Conservation (phyloP, 2,797 vertebrate genomes). For the Natrix natrix region DNA sequence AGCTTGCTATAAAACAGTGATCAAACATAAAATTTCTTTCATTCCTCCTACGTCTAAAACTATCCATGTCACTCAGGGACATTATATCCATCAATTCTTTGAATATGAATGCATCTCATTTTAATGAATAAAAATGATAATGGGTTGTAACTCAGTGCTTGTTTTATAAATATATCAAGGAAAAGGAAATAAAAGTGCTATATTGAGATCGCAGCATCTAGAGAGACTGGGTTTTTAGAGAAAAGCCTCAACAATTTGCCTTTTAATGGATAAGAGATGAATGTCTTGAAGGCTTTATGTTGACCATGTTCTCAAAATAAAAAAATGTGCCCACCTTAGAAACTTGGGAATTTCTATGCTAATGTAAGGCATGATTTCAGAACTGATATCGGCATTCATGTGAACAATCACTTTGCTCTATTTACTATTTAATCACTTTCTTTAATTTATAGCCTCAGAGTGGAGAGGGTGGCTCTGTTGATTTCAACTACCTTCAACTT, state of each 20-base stretch:
- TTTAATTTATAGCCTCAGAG: constrained; percentile 80
- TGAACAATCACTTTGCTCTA: background rate
- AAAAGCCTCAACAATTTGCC: background rate
- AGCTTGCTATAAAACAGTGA: background rate
- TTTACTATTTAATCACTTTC: background rate
- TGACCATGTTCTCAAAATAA: background rate
- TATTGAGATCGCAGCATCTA: background rate
- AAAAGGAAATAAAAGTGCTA: background rate
- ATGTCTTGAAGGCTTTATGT: background rate
- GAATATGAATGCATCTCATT: background rate
- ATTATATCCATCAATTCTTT: background rate
- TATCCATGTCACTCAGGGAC: background rate
- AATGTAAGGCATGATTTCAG: background rate
- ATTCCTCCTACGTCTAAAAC: background rate
- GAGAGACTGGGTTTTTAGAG: background rate
- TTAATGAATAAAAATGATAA: background rate
- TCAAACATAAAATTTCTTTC: background rate
- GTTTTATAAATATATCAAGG: background rate
- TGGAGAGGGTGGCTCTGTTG: constrained; percentile 81
- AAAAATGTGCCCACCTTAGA: background rate
- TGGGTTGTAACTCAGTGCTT: background rate
- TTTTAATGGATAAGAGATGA: background rate
- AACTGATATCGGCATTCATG: background rate
- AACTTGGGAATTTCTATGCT: background rate
- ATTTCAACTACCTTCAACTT: constrained; percentile 86